Evolutionary conservation across 1,140 invertebrate genomes (phyloP).

Genomic region (Heterodera schachtii): DNA sequence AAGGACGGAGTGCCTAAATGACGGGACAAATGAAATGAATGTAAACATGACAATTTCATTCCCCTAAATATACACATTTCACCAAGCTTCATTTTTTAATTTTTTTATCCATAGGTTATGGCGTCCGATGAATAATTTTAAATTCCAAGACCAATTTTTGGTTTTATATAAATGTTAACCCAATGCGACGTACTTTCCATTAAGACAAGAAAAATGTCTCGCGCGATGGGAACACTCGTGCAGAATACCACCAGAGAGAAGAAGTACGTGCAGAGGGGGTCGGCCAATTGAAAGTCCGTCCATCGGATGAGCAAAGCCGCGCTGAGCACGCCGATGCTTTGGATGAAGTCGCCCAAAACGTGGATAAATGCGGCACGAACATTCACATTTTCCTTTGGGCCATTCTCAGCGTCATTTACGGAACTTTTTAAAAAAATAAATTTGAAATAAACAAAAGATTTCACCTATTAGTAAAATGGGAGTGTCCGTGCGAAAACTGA

Average conservation of each 20-base stretch:
- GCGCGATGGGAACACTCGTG: slow-evolving; percentile 33
- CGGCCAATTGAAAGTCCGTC: slow-evolving; percentile 73
- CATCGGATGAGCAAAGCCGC: slow-evolving; percentile 79
- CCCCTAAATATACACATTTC: no score
- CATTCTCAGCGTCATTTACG: background rate
- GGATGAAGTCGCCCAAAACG: slow-evolving; percentile 93
- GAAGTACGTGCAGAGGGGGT: slow-evolving; percentile 96
- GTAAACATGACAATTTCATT: background rate
- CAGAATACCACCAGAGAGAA: slow-evolving; percentile 88
- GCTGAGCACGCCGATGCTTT: slow-evolving; percentile 90
- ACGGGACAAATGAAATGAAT: slow-evolving; percentile 9
- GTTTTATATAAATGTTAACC: background rate
- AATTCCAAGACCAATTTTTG: no score
- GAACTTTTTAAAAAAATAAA: background rate
- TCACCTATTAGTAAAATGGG: slow-evolving; percentile 10
- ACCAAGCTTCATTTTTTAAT: no score
- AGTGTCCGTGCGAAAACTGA: slow-evolving; percentile 71
- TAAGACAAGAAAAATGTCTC: slow-evolving; percentile 32
- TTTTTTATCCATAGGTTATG: no score
- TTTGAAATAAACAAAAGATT: background rate
- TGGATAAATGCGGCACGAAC: slow-evolving; percentile 95
- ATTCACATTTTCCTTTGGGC: slow-evolving; percentile 78
- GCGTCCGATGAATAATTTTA: no score
- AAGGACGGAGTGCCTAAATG: slow-evolving; percentile 16
- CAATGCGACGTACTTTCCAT: slow-evolving; percentile 40